Conservation (phyloP, 2,888 invertebrate species). For the Pollenia amentaria region DNA sequence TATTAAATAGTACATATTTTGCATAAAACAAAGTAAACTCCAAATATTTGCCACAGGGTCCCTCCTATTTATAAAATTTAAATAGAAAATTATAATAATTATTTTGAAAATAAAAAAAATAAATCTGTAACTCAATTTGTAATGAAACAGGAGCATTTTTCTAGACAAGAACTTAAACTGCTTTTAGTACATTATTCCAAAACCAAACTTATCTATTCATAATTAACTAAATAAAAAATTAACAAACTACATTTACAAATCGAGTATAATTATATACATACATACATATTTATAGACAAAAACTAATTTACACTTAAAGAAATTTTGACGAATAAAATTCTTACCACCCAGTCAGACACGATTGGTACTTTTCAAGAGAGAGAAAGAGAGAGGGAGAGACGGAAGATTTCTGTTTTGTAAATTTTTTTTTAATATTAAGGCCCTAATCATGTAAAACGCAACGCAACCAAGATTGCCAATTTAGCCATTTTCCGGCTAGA, state of each 20-base stretch:
- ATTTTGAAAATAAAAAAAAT: background rate
- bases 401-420: no score
- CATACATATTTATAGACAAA: background rate
- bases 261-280: background rate
- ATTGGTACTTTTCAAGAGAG: background rate
- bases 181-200: conserved; percentile 37
- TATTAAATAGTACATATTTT: conserved; percentile 68
- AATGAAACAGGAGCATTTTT: conserved; percentile 38
- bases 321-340: background rate
- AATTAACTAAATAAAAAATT: background rate
- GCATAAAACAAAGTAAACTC: conserved; percentile 16
- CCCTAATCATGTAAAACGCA: no score
- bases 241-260: conserved; percentile 37
- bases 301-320: conserved; percentile 5
- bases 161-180: conserved; percentile 38
- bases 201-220: background rate
- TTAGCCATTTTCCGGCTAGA: no score
- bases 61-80: conserved; percentile 53
- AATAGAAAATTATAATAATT: conserved; percentile 6
- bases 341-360: conserved; percentile 4
- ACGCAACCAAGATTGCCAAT: no score
- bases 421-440: no score
- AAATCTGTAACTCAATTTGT: conserved; percentile 17
- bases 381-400: background rate
- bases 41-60: conserved; percentile 56